Evolutionary conservation across 2,113 vertebrate genomes (phyloP).

Genomic region (Phaethornis superciliosus): DNA sequence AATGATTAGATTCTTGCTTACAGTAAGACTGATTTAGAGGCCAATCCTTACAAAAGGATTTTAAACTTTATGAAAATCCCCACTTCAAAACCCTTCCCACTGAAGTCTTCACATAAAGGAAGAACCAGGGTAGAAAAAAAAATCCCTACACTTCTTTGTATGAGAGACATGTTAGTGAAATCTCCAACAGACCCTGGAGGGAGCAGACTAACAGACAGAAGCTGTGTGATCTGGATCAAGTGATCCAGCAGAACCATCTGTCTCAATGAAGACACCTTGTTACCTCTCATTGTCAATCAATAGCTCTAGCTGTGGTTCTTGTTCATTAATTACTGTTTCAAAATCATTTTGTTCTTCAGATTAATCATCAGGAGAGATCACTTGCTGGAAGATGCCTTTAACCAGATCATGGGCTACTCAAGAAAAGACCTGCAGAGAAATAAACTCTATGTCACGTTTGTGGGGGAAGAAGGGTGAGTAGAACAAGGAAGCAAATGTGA

Average conservation of each 20-base stretch:
- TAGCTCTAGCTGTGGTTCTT: not conserved
- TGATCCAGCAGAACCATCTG: not conserved
- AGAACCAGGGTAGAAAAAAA: not conserved
- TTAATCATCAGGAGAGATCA: conserved; percentile 97
- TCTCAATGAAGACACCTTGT: not conserved
- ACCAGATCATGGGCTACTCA: conserved; percentile 99
- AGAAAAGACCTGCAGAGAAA: conserved; percentile 97
- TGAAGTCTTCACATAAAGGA: not conserved
- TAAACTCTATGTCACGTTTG: conserved; percentile 96
- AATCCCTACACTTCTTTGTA: not conserved
- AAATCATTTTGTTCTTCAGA: conserved; percentile 72
- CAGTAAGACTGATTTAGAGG: not conserved
- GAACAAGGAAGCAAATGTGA: conserved; percentile 56
- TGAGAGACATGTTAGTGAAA: not conserved
- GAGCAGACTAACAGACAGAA: not conserved
- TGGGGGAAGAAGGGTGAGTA: conserved; percentile 97
- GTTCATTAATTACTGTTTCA: not conserved
- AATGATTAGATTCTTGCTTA: not conserved
- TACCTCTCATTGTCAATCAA: not conserved
- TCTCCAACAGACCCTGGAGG: not conserved
- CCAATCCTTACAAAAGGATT: not conserved
- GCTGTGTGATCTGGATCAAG: not conserved
- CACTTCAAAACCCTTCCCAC: not conserved
- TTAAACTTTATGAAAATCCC: not conserved
- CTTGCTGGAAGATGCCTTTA: conserved; percentile 97